These are phyloP conservation scores for Polypterus senegalus DNA, from an alignment of 2,113 vertebrate species.

Conservation along the genomic window DNA sequence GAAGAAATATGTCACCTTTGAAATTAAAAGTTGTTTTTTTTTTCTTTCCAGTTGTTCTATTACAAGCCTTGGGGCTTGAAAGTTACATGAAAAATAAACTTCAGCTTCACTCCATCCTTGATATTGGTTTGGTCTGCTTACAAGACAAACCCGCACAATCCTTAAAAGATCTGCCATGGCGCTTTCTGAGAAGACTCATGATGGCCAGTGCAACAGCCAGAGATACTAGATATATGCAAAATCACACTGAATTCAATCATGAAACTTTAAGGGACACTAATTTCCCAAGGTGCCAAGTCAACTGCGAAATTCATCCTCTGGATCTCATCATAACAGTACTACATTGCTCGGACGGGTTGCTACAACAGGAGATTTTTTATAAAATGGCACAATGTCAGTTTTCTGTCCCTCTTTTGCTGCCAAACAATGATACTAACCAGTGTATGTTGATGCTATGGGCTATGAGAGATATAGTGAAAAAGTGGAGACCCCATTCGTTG, in stretches of 20 bases:
- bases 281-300: background rate
- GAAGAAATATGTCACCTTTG: too few species aligned
- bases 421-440: constrained; percentile 35
- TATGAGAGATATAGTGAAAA: constrained; percentile 37
- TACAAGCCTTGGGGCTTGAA: constrained; percentile 33
- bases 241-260: background rate
- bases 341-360: constrained; percentile 49
- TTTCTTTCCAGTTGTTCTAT: constrained; percentile 1
- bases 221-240: constrained; percentile 21
- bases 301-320: constrained; percentile 38
- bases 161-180: constrained; percentile 30
- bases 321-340: constrained; percentile 52
- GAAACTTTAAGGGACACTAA: too few species aligned
- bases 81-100: constrained; percentile 25
- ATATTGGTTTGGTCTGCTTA: constrained; percentile 32
- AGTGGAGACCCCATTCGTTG: constrained; percentile 22
- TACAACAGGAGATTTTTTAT: constrained; percentile 44
- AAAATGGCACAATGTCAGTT: constrained; percentile 57
- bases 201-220: constrained; percentile 32
- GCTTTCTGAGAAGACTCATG: constrained; percentile 43
- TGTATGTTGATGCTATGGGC: constrained; percentile 49
- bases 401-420: constrained; percentile 61
- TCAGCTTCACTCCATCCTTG: constrained; percentile 31
- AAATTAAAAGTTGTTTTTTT: too few species aligned
- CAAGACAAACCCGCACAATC: constrained; percentile 22